Base-by-base conservation (phyloP, 2,888 invertebrate species). In the Campoplex capitator region DNA sequence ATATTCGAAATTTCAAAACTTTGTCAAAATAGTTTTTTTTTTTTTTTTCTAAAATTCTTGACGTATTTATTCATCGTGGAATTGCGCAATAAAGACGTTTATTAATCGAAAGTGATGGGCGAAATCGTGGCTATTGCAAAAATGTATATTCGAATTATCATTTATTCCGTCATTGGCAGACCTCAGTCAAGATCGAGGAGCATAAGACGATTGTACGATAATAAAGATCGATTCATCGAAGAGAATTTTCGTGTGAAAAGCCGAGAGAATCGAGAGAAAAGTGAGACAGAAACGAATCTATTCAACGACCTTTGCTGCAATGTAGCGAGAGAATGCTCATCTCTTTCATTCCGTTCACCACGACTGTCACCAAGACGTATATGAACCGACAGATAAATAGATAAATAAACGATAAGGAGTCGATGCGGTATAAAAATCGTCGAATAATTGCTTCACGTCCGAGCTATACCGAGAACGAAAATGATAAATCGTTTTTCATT, bases 251-350 rank as follows among this genome's bases (percentile, higher is more conserved):
- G 42, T 28, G 28, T 32, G 62, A 9, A 38, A 54, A 51, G 67
- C 23, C 11, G 3, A 38, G 42, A 18, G 45, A 35, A 56, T 38
- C 35, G 54, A 6, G 62, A 51, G 28, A 54, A 16, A 48, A 32
- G 45, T 28, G 48, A 71, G 48, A 51, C 18, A 18, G 45, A 48
- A 75, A 74, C 23, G 58, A 83, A 83, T 86, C 79, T 85, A 78
- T 78, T 85, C 77, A 85, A 85, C 73, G 67, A 85, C 74, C 75
- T 70, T 75, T 42, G 80, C 62, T 54, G 76, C 75, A 75, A 45
- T 71, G 67, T 32, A 56, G 68, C 48, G 48, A 48, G 32, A n/a
- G 58, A 56, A 45, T 79, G 28, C 58, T 67, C 56, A 28, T 51
- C 38, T 28, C 65, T 51, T 70, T 32, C 13, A 18, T 54, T 65